Evolutionary conservation across 1,140 invertebrate genomes (phyloP).

Genomic region (Chelonus insularis): DNA sequence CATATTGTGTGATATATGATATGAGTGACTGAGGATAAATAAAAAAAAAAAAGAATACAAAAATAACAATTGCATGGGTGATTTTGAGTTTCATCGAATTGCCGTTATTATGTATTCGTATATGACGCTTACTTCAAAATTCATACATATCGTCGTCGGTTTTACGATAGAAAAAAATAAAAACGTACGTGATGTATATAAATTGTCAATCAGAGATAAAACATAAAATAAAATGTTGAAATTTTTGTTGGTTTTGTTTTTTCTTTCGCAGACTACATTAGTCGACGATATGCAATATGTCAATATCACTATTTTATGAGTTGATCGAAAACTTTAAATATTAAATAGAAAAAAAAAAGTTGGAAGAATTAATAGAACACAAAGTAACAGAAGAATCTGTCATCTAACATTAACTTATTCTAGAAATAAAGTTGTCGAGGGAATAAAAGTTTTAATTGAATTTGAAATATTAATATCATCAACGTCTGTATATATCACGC

Average conservation of each 20-base stretch:
- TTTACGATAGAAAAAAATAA: neutral
- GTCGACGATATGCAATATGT: too few species aligned
- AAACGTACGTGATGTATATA: too few species aligned
- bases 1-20: slow-evolving; percentile 4
- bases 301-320: neutral
- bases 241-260: too few species aligned
- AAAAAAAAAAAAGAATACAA: neutral
- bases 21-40: neutral
- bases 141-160: neutral
- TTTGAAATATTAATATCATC: slow-evolving; percentile 50
- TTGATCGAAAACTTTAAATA: neutral
- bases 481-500: slow-evolving; percentile 12
- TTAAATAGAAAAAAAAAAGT: too few species aligned
- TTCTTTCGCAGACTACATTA: too few species aligned
- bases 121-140: neutral
- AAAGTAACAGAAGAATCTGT: neutral
- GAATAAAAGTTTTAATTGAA: slow-evolving; percentile 50
- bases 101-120: slow-evolving; percentile 2
- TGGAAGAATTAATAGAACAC: too few species aligned
- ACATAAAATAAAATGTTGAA: too few species aligned
- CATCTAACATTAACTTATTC: slow-evolving; percentile 13
- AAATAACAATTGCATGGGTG: too few species aligned
- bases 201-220: too few species aligned
- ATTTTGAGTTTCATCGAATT: slow-evolving; percentile 1
- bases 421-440: neutral